A percentile compares a stretch with the other conserved stretches of the same genome.
These are phyloP conservation scores for Drosophila meridiana DNA, from an alignment of 2,888 invertebrate species.

Conservation along the genomic window DNA sequence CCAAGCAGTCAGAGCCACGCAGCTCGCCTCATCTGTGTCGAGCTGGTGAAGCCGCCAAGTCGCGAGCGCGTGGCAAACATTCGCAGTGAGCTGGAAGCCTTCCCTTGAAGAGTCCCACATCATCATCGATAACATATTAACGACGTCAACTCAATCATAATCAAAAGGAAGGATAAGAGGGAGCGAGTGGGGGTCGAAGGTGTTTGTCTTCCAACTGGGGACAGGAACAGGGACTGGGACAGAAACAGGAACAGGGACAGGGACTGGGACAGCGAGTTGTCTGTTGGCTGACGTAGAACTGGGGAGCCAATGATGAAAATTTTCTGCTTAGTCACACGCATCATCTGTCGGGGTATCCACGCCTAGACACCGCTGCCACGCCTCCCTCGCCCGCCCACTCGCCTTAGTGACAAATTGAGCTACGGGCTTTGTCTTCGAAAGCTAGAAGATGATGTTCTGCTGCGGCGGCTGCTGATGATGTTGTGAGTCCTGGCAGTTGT, in stretches of 20 bases:
- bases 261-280: conserved; percentile 13
- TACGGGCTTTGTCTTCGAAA: conserved; percentile 48
- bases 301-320: conserved; percentile 45
- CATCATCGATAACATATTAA: conserved; percentile 74
- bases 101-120: conserved; percentile 7
- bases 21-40: not conserved
- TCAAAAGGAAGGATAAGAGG: conserved; percentile 26
- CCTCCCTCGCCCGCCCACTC: conserved; percentile 35
- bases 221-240: not conserved
- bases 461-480: conserved; percentile 11
- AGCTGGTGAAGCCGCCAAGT: conserved; percentile 10
- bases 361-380: conserved; percentile 43
- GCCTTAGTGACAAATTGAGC: conserved; percentile 76
- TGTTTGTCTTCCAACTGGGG: not conserved
- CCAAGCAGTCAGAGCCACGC: conserved; percentile 1
- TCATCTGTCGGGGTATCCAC: conserved; percentile 49
- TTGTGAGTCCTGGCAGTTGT: conserved; percentile 33
- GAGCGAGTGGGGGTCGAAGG: not conserved
- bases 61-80: conserved; percentile 24
- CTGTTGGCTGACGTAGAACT: conserved; percentile 30
- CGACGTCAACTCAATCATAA: conserved; percentile 82
- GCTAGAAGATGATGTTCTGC: conserved; percentile 22
- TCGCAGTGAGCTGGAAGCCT: not conserved
- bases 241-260: not conserved
- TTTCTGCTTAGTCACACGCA: conserved; percentile 68